These are phyloP conservation scores for Corydoras sp. DNA, from an alignment of 2,113 vertebrate species.

Conservation along the genomic window DNA sequence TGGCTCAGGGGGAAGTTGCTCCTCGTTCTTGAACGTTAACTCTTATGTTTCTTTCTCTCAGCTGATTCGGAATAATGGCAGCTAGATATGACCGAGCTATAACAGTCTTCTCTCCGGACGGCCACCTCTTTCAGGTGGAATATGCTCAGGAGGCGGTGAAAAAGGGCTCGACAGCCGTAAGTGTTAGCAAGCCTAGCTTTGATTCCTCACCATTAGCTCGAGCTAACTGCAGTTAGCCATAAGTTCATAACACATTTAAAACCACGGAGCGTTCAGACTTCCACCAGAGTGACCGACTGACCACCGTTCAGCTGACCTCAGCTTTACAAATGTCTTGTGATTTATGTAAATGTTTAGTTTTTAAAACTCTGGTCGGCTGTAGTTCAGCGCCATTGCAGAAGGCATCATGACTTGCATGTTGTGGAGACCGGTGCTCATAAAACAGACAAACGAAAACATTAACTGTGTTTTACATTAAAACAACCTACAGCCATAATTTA, in stretches of 20 bases:
- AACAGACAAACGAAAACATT: no score
- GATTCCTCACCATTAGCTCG: slow-evolving; percentile 1
- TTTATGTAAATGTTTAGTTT: no score
- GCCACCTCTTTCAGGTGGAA: slow-evolving; percentile 50
- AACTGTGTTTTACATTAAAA: no score
- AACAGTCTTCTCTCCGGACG: slow-evolving; percentile 49
- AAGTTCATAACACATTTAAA: no score
- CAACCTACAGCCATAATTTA: no score
- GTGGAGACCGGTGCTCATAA: neutral
- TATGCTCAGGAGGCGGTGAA: slow-evolving; percentile 49
- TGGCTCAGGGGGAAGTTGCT: slow-evolving; percentile 17
- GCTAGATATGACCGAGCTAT: slow-evolving; percentile 50
- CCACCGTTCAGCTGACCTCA: no score
- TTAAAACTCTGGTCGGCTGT: no score
- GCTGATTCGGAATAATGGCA: slow-evolving; percentile 36
- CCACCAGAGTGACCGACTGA: no score
- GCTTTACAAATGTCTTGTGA: no score
- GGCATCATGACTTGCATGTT: slow-evolving; percentile 14
- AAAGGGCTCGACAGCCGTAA: slow-evolving; percentile 50
- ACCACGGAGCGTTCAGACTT: no score
- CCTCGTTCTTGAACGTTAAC: neutral
- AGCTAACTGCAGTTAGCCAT: no score
- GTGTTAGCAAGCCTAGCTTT: slow-evolving; percentile 2
- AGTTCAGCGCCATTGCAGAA: no score
- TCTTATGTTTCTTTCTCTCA: neutral